Evolutionary conservation across 2,888 invertebrate species (phyloP), one percentile per base, ranked within the genome.

Genomic region (Orthosia cruda): DNA sequence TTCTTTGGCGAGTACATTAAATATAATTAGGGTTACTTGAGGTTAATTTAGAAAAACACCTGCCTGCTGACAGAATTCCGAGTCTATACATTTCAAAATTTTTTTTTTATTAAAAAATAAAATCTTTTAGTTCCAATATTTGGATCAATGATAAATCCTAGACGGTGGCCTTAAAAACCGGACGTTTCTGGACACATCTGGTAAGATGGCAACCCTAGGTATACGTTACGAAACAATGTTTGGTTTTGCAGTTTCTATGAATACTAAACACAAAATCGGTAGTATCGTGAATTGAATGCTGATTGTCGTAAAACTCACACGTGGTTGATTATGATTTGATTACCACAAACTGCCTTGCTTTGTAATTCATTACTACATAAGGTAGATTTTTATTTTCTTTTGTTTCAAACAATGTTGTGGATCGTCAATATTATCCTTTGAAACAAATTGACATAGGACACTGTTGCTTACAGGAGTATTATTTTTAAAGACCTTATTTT

Each of bases 161-260:
- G n/a, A 52, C 12, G n/a, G n/a, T 12, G 12, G n/a, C 52, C 11
- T n/a, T 4, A 40, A 3, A 32, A 58, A 18, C 4, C 32, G 16
- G 32, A 32, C 57, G 16, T 40, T 20, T 45, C 12, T 13, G 13
- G 5, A 20, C 15, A 1, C 3, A 45, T 40, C 12, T 13, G 13
- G 5, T 15, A 15, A 1, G 9, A 45, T 40, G 61, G 45, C 20
- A 45, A 45, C 61, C 45, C 20, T 61, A 45, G 15, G 9, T 20
- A 40, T 9, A n/a, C 3, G 9, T 85, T 87, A 82, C 75, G 77
- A 84, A 79, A 86, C 83, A 80, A 67, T 83, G 85, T 79, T 85
- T 86, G 77, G 74, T 83, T 82, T 85, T 59, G 32, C 67, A 72
- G 75, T 80, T 75, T 84, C 70, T 77, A 71, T 76, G 77, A 80